A percentile compares a stretch with the other conserved stretches of the same genome.
Evolutionary conservation across 2,113 vertebrate species (phyloP).

Genomic region (Dicentrarchus labrax): DNA sequence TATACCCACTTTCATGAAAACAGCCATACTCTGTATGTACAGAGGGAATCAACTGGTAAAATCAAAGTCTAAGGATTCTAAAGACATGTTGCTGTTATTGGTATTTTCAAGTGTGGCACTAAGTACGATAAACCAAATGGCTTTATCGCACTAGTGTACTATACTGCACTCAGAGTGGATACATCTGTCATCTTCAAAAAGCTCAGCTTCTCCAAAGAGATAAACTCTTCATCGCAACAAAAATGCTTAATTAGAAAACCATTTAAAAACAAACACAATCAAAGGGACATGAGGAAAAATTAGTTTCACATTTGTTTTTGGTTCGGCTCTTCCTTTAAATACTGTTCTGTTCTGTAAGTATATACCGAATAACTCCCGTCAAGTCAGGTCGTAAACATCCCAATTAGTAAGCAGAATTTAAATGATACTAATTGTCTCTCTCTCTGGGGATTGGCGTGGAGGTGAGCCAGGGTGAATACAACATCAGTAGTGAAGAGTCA

Average conservation of each 20-base stretch:
- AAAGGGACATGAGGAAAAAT: not conserved
- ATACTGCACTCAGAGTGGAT: not conserved
- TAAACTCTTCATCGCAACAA: not conserved
- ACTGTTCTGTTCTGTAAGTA: not conserved
- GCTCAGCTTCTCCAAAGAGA: too few relatives aligned
- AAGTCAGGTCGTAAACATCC: not conserved
- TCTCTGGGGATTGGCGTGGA: constrained; percentile 28
- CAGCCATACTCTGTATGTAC: not conserved
- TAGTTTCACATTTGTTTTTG: not conserved
- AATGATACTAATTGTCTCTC: constrained; percentile 13
- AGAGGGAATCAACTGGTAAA: not conserved
- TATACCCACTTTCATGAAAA: not conserved
- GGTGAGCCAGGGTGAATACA: constrained; percentile 74
- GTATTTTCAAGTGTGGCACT: not conserved
- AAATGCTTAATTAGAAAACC: too few relatives aligned
- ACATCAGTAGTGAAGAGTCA: constrained; percentile 71
- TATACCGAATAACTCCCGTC: not conserved
- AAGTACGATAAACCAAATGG: not conserved
- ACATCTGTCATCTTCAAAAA: not conserved
- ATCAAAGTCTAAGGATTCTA: not conserved
- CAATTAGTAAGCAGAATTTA: not conserved
- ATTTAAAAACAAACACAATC: too few relatives aligned
- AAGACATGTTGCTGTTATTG: too few relatives aligned
- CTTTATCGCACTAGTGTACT: not conserved
- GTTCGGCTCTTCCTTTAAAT: not conserved